Conservation (phyloP, 2,888 invertebrate genomes). For the Sphaeridia pumilis region DNA sequence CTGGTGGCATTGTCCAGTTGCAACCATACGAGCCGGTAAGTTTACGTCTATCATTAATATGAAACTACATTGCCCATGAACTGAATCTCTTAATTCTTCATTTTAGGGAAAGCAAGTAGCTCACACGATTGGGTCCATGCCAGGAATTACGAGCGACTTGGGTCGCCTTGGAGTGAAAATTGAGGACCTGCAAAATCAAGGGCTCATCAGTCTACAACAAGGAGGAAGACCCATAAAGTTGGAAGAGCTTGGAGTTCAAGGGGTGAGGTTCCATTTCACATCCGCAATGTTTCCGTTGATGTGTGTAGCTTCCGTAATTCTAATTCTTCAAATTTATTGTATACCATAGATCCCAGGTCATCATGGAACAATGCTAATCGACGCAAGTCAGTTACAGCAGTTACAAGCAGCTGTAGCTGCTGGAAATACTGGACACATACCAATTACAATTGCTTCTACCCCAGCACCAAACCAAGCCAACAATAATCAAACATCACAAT, state of each 20-base stretch:
- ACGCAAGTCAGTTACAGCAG: conserved; percentile 31
- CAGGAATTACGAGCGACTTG: conserved; percentile 27
- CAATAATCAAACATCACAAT: conserved; percentile 19
- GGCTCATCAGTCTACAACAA: conserved; percentile 27
- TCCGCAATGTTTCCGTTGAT: not conserved
- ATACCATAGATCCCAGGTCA: conserved; percentile 19
- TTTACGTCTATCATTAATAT: not conserved
- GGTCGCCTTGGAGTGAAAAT: conserved; percentile 31
- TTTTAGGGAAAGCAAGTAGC: conserved; percentile 31
- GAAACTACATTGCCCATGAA: not conserved
- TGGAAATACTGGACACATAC: conserved; percentile 17
- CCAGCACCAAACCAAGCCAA: conserved; percentile 8
- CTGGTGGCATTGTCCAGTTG: conserved; percentile 31
- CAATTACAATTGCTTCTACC: conserved; percentile 27
- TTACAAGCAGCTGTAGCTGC: conserved; percentile 26
- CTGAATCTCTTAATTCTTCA: not conserved
- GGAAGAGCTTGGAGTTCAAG: conserved; percentile 23
- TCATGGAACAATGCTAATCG: conserved; percentile 27
- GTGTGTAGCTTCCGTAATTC: not conserved
- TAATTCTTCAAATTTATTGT: conserved; percentile 1
- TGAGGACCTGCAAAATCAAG: conserved; percentile 32
- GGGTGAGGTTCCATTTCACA: not conserved
- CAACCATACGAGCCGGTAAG: conserved; percentile 29
- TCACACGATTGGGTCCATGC: conserved; percentile 32
- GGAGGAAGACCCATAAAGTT: conserved; percentile 30